Base-by-base conservation (phyloP, 2,797 vertebrate species). In the Xenopus petersii region DNA sequence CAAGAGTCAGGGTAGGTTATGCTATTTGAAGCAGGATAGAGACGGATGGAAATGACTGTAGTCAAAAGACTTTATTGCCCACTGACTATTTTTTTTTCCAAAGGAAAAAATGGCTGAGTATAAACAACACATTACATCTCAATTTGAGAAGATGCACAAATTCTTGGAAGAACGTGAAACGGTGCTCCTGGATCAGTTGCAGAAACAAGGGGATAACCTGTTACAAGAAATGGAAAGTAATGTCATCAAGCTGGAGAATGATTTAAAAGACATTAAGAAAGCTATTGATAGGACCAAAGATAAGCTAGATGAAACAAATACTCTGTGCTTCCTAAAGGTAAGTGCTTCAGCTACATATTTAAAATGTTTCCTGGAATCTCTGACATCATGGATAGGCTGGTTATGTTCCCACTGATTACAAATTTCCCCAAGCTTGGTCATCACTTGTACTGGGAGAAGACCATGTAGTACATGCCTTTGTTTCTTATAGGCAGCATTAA, bases 71-170 rank as follows among this genome's bases (percentile, higher is more conserved):
- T 30, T 42, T 42, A 4, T 42, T 42, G 36, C 5, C 4, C 5
- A 42, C 36, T 4, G 8, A 6, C 49, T 54, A 9, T 2, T 16
- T 54, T 1, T 15, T 54, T 12, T 56, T 56, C 4, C 54, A 15
- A n/a, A 56, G 55, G 16, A 56, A 56, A 56, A 13, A 5, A 17
- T 56, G 55, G 9, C 16, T 21, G 55, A 56, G 6, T 16, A 17
- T 17, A 56, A 56, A 17, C 16, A 71, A 64, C 65, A 83, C 11
- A 75, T 84, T 69, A 81, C 82, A 42, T 17, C 80, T 80, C 87
- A 87, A 51, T 89, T 90, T 83, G 75, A 88, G 70, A 87, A 85
- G 67, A 81, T 93, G 74, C 84, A 85, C 72, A 81, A 84, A 76
- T 87, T 88, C 80, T 81, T 90, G 77, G 73, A 75, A 8, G 56